phyloP scores from a whole-genome alignment of 2,113 vertebrate species.

The Mesoclemmys tuberculata region DNA sequence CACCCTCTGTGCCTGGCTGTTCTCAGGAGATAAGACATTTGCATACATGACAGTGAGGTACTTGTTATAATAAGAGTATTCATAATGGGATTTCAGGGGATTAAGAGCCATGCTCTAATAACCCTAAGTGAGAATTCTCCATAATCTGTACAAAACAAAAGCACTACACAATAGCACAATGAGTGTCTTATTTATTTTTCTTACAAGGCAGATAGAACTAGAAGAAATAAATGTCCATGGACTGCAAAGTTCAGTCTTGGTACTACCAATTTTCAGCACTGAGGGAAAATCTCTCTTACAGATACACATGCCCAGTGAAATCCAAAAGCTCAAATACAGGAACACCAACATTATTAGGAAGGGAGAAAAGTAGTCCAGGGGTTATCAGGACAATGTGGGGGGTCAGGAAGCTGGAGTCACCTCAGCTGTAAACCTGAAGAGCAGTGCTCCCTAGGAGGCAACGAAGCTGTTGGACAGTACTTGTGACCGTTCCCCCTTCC shows the following conservation, averaged over 20 bases:
- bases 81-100: not conserved
- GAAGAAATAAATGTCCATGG: not conserved
- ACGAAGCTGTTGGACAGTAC: not conserved
- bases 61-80: not conserved
- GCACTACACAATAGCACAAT: not conserved
- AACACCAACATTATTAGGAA: not conserved
- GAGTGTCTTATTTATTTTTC: not conserved
- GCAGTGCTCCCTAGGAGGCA: rapidly evolving
- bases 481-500: not conserved
- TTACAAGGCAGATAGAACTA: not conserved
- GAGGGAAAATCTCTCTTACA: rapidly evolving
- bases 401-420: not conserved
- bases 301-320: not conserved
- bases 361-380: not conserved
- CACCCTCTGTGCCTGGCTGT: not conserved
- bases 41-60: not conserved
- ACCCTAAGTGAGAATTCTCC: not conserved
- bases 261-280: not conserved
- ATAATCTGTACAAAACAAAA: slow-evolving; percentile 42
- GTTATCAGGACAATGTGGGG: not conserved
- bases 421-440: not conserved
- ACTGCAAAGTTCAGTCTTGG: not conserved
- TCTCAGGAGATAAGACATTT: slow-evolving; percentile 21
- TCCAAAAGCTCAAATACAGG: not conserved
- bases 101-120: slow-evolving; percentile 3